Conservation (phyloP, 1,140 invertebrate species). For the Ceratosolen solmsi region DNA sequence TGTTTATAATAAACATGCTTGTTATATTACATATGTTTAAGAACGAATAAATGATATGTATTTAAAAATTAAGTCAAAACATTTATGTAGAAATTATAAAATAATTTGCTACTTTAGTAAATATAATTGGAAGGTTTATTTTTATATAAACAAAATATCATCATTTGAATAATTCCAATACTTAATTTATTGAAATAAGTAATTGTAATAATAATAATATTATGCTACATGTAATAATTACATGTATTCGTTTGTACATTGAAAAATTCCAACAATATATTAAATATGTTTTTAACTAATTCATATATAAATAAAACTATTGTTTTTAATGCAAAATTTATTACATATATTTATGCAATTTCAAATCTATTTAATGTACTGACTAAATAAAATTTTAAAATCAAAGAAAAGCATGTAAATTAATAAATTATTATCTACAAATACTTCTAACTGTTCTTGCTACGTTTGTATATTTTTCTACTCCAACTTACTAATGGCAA, state of each 20-base stretch:
- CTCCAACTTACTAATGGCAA: conserved; percentile 51
- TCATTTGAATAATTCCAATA: not conserved
- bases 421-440: conserved; percentile 16
- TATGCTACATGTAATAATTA: no score
- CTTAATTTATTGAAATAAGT: no score
- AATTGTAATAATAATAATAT: no score
- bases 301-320: no score
- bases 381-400: not conserved
- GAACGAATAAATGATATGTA: not conserved
- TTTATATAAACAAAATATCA: not conserved
- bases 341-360: no score
- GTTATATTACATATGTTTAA: not conserved
- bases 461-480: conserved; percentile 56
- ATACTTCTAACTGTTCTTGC: conserved; percentile 64
- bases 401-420: not conserved
- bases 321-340: no score
- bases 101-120: not conserved
- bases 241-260: no score
- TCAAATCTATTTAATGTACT: no score
- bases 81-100: no score
- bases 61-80: not conserved
- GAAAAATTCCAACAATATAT: no score
- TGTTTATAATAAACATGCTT: not conserved
- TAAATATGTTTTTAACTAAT: no score
- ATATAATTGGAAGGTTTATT: not conserved